Evolutionary conservation across 1,140 invertebrate species (phyloP).

Genomic region (Panagrolaimus sp.): DNA sequence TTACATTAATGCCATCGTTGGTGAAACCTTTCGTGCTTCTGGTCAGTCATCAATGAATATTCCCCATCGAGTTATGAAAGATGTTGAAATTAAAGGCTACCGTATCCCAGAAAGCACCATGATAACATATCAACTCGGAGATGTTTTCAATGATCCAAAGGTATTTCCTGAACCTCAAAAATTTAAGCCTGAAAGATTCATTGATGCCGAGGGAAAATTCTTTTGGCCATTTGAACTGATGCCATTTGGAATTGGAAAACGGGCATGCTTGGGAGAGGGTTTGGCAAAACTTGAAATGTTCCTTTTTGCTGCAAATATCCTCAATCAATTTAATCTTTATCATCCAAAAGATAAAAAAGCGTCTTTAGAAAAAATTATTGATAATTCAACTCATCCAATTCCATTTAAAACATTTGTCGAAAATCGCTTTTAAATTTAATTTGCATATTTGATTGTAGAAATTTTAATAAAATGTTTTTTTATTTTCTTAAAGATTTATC

Average conservation of each 20-base stretch:
- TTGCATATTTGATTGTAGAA: too few relatives aligned
- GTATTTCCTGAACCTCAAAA: conserved; percentile 24
- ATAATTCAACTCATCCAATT: too few relatives aligned
- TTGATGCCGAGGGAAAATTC: conserved; percentile 24
- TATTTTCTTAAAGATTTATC: too few relatives aligned
- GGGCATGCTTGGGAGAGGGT: conserved; percentile 44
- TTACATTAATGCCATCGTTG: conserved; percentile 4
- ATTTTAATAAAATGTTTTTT: too few relatives aligned
- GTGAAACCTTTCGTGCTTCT: conserved; percentile 18
- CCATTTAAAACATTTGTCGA: too few relatives aligned
- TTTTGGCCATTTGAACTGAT: conserved; percentile 17
- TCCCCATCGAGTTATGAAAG: background rate
- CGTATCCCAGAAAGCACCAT: background rate
- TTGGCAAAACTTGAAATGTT: conserved; percentile 59
- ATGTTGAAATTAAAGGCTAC: conserved; percentile 3
- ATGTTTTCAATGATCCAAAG: background rate
- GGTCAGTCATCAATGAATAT: conserved; percentile 24
- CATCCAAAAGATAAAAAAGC: too few relatives aligned
- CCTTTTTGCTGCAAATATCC: conserved; percentile 50
- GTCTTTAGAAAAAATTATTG: too few relatives aligned
- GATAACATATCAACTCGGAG: background rate
- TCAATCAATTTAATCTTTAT: conserved; percentile 43
- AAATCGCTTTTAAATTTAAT: too few relatives aligned
- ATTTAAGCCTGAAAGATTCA: conserved; percentile 24
- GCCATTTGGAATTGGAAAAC: conserved; percentile 22